Evolutionary conservation across 2,113 vertebrate species (phyloP).

Genomic region (Mormoops blainvillei): DNA sequence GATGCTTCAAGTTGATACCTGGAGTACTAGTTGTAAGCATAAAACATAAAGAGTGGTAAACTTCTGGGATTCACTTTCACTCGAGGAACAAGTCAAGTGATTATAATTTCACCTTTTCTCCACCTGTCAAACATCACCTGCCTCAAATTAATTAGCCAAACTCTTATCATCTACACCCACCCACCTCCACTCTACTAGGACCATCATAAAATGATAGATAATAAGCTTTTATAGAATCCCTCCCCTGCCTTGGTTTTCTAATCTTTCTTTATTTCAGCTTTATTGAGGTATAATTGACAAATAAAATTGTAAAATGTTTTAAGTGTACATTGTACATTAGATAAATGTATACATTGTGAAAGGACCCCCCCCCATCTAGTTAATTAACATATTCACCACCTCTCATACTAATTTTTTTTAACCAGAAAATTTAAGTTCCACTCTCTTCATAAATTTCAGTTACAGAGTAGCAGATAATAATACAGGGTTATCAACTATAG

Average conservation of each 20-base stretch:
- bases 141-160: background rate
- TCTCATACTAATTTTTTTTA: background rate
- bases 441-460: background rate
- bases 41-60: background rate
- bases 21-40: too few relatives aligned
- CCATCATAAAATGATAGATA: background rate
- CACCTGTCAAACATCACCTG: background rate
- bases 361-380: background rate
- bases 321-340: background rate
- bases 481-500: background rate
- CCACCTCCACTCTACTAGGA: background rate
- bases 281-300: background rate
- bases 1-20: background rate
- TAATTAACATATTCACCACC: background rate
- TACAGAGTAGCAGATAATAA: background rate
- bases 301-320: background rate
- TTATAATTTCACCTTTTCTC: background rate
- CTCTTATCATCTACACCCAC: background rate
- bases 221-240: background rate
- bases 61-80: background rate
- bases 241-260: background rate
- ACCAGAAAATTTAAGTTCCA: background rate
- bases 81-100: background rate
- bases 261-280: background rate
- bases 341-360: background rate